Evolutionary conservation across 2,888 invertebrate species (phyloP), one percentile per base, ranked within the genome.

Genomic region (Ennomos fuscantarius): DNA sequence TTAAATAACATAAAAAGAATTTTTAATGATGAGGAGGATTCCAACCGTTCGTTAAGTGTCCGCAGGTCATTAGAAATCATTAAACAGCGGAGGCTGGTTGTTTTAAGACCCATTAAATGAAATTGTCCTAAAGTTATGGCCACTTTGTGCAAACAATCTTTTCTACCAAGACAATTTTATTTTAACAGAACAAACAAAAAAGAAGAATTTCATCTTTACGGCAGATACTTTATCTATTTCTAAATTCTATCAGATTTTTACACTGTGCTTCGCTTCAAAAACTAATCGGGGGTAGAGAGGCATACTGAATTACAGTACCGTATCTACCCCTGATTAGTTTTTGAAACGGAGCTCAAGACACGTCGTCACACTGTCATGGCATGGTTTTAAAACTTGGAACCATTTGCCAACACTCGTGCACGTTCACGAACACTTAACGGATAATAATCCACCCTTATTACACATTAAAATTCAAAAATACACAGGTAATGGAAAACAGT

Each of bases 121-220:
- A 74, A 77, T 73, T 77, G 74, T 76, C 70, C 74, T 65, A 72
- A 76, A 76, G 73, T 74, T 74, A 77, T 76, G 63, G 74, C 71
- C 72, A 71, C 72, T 77, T 77, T 74, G 74, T 70, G 72, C 72
- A 74, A 74, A 69, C 59, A 74, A 67, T 72, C 74, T 71, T 24
- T 74, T 71, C 64, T 66, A 62, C 65, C 66, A 63, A 66, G 67
- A 60, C 72, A 65, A 72, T 64, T 64, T 72, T 66, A 65, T 61
- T 62, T 61, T 54, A 55, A 57, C 49, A 61, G 60, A 63, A 63
- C 69, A 65, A 68, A 46, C 56, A 60, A 40, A 42, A 49, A 54
- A 40, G 48, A 24, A 24, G 33, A 53, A 46, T 59, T 65, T 66
- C 59, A 63, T 62, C 48, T 37, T 48, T 55, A 39, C 43, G 33